Percentiles rank a stretch among this genome's conserved stretches.
phyloP scores from a whole-genome alignment of 2,113 vertebrate genomes.

The Gallinago paraguaiae region DNA sequence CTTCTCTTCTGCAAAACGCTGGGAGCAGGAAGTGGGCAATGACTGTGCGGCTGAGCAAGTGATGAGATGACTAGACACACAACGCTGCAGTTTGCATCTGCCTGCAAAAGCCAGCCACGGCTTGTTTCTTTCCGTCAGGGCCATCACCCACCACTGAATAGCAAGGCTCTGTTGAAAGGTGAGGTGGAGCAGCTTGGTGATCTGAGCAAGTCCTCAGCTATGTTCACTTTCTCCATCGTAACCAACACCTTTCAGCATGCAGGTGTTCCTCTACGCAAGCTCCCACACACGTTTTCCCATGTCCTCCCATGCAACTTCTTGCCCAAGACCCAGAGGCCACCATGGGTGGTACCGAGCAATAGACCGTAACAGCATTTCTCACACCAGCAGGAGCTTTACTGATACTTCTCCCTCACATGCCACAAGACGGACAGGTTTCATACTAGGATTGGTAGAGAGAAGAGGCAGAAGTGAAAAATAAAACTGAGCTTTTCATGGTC shows the following conservation, averaged over 20 bases:
- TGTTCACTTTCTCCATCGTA: neutral
- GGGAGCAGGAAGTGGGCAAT: neutral
- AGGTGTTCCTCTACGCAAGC: neutral
- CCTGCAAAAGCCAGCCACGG: neutral
- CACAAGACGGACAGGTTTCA: neutral
- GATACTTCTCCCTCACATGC: neutral
- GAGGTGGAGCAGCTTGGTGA: slow-evolving; percentile 7
- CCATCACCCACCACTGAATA: neutral
- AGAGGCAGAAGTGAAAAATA: neutral
- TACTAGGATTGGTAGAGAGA: neutral
- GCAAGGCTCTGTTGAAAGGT: slow-evolving; percentile 11
- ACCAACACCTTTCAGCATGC: neutral
- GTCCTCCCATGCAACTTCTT: neutral
- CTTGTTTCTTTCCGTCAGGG: neutral
- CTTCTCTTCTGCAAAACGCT: neutral
- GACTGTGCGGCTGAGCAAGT: neutral
- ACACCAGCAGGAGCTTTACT: neutral
- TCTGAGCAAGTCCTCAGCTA: neutral
- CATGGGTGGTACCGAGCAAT: neutral
- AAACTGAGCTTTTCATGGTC: neutral
- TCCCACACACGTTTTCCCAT: slow-evolving; percentile 40
- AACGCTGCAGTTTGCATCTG: neutral
- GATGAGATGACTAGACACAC: neutral
- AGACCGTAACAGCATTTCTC: neutral
- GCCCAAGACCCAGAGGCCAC: neutral